A percentile compares a stretch with the other conserved stretches of the same genome.
These are phyloP conservation scores for Gnathonemus echidnorhynchus DNA, from an alignment of 2,113 vertebrate species.

Conservation along the genomic window DNA sequence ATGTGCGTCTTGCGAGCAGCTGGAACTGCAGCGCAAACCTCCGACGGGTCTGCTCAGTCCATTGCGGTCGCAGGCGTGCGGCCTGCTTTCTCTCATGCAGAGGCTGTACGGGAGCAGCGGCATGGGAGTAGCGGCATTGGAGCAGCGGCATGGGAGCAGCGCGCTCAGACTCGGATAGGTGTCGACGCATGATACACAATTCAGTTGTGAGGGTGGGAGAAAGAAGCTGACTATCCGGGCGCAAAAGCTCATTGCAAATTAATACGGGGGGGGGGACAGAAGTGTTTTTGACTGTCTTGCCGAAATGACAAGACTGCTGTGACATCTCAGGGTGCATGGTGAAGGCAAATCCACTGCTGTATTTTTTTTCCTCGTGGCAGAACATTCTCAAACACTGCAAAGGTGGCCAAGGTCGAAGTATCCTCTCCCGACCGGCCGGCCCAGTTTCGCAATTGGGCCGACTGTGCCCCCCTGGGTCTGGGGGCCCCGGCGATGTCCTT, in stretches of 20 bases:
- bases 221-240: background rate
- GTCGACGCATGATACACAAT: slow-evolving; percentile 22
- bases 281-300: background rate
- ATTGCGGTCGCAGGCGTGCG: slow-evolving; percentile 23
- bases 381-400: background rate
- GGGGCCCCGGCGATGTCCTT: background rate
- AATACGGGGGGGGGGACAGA: slow-evolving; percentile 11
- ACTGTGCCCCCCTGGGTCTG: background rate
- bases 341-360: background rate
- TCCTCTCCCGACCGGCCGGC: background rate
- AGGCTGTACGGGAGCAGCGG: background rate
- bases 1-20: slow-evolving; percentile 20
- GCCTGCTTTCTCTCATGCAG: slow-evolving; percentile 20
- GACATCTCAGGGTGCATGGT: background rate
- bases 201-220: background rate
- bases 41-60: slow-evolving; percentile 35
- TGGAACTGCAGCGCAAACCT: slow-evolving; percentile 13
- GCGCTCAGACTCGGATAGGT: slow-evolving; percentile 21
- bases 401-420: background rate
- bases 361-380: background rate
- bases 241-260: background rate
- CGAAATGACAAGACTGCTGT: background rate
- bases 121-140: background rate
- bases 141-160: background rate
- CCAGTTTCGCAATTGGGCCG: background rate